Evolutionary conservation across 92 coral and sea anemone genomes (phyloP).

Genomic region (Parazoanthus darwini): DNA sequence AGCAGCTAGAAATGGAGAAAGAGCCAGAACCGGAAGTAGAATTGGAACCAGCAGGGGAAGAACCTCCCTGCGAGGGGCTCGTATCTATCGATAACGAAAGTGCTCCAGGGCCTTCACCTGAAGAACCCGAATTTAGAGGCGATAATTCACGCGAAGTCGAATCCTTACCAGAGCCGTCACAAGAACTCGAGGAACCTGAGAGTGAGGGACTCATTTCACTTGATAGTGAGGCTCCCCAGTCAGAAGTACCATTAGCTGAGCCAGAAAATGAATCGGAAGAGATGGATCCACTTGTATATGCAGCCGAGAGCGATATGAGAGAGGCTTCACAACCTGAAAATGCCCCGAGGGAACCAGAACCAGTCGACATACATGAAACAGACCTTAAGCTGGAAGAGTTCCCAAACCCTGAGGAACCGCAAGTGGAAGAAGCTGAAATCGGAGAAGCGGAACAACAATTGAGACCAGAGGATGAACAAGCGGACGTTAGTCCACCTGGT

Average conservation of each 20-base stretch:
- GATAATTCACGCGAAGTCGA: background rate
- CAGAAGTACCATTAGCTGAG: constrained; percentile 1
- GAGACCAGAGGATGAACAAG: constrained; percentile 37
- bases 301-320: constrained; percentile 13
- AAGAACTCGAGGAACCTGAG: constrained; percentile 5
- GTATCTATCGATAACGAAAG: background rate
- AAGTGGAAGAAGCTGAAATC: background rate
- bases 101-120: background rate
- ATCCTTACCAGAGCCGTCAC: background rate
- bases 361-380: background rate
- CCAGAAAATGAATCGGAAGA: constrained; percentile 31
- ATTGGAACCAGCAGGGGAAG: background rate
- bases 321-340: constrained; percentile 1
- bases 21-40: constrained; percentile 3
- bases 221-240: constrained; percentile 6
- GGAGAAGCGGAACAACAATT: constrained; percentile 4
- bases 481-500: constrained; percentile 6
- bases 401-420: background rate
- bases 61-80: background rate
- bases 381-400: background rate
- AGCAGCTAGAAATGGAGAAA: background rate
- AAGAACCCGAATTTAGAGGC: background rate
- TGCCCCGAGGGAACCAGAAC: background rate
- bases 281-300: constrained; percentile 20
- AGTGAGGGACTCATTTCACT: constrained; percentile 14